Base-by-base conservation (phyloP, 2,888 invertebrate species). In the Folsomia manolachei region DNA sequence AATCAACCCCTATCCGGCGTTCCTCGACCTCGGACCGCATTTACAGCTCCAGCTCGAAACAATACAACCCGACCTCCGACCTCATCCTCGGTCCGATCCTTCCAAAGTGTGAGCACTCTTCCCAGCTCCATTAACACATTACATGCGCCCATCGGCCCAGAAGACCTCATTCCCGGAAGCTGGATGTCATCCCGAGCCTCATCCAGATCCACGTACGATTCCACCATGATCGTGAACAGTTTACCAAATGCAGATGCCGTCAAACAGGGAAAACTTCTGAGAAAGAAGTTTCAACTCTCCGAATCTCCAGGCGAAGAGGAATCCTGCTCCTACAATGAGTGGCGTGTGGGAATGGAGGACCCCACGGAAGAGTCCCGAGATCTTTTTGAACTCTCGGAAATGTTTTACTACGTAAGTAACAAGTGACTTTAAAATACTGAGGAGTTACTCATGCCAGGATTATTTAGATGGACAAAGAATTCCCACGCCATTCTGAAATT, bases 281-380 rank as follows among this genome's bases (percentile, higher is more conserved):
- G 63, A 27, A 11, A 27, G 2, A 4, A 9, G 4, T 63, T 27
- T 27, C 63, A 63, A 27, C 2, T 63, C 4, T 14, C n/a, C 11
- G n/a, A 9, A 27, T 4, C 27, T 14, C 1, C 63, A 11, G 63
- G n/a, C 14, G 27, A 63, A 21, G 51, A 51, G 18, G 51, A 51
- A 11, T n/a, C n/a, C n/a, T n/a, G n/a, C 39, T 4, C 62, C 24
- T 63, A 63, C 27, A 63, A 63, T 7, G 63, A 63, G 27, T 63
- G 63, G 63, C 26, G 63, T 9, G 25, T 4, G 2, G 63, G 26
- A 7, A 26, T 25, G 26, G 26, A 19, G 18, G 26, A 63, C 63
- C 27, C 25, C 27, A n/a, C 63, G 14, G 63, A 63, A 25, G 27
- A 63, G 9, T n/a, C 63, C 14, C 25, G 27, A 7, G 1, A 25